Conservation (phyloP, 2,888 invertebrate genomes). For the Trichacis sp. region DNA sequence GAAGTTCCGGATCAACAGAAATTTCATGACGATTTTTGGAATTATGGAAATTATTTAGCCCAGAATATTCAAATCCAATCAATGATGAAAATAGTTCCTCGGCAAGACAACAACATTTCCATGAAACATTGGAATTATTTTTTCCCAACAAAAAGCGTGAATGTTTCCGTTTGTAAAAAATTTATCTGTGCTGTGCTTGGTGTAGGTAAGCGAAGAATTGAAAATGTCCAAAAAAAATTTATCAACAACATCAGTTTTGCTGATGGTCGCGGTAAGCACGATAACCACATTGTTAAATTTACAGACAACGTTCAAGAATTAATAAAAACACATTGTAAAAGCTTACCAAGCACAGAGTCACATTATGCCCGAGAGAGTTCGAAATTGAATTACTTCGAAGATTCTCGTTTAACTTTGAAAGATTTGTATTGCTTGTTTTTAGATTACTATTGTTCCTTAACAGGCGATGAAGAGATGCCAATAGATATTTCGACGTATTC, state of each 20-base stretch:
- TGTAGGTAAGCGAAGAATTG: neutral
- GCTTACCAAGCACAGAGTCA: neutral
- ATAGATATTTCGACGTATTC: constrained; percentile 14
- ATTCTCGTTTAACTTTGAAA: constrained; percentile 19
- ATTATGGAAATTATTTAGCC: neutral
- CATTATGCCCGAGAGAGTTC: constrained; percentile 6
- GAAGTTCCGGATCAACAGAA: constrained; percentile 1
- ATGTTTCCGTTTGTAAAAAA: constrained; percentile 1
- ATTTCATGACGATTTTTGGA: constrained; percentile 4
- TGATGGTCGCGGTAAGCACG: neutral
- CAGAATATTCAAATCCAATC: neutral
- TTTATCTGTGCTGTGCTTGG: constrained; percentile 5
- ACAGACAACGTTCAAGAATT: neutral
- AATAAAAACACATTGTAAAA: constrained; percentile 7
- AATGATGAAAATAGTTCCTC: neutral
- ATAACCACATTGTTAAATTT: neutral
- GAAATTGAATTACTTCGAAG: constrained; percentile 27
- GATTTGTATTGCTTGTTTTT: constrained; percentile 23
- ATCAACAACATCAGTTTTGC: neutral
- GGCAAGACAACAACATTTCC: neutral
- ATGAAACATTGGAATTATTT: neutral
- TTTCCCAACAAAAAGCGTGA: neutral
- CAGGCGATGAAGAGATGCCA: constrained; percentile 11
- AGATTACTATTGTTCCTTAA: constrained; percentile 25
- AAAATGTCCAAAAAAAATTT: neutral